Base-by-base conservation (phyloP, 2,888 invertebrate species). In the Falcaria lacertinaria region DNA sequence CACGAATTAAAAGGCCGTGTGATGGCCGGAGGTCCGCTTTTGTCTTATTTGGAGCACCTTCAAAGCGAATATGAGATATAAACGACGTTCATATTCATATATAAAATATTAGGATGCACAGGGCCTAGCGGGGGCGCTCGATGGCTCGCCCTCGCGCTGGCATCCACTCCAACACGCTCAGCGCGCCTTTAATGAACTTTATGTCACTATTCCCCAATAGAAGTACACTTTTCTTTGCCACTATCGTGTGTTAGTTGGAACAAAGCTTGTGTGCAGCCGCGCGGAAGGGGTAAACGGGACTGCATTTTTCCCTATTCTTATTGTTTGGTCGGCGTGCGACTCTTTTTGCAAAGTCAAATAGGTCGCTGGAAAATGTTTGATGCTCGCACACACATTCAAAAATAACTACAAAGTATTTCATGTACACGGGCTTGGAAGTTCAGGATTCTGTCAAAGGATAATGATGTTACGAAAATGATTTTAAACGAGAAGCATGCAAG, bases 111-210 rank as follows among this genome's bases (percentile, higher is more conserved):
- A 75, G 80, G 64, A 7, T 7, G 64, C 55, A 64, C 68, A 53
- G 66, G 55, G 34, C 43, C 45, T 38, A 36, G 42, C 42, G 44
- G 53, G 52, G 61, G 61, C 48, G 60, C 58, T 47, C 59, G 64
- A 68, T 65, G 70, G 69, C 69, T 70, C 60, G 73, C 75, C 74
- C 83, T 69, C 68, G 52, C 72, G 71, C 68, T 69, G 65, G 69
- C 78, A 64, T 71, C 76, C 85, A 81, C 86, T 83, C 81, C 69
- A 80, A 84, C 87, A 88, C 88, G 88, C 83, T 75, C 77, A 71
- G 77, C 75, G 69, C 76, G 80, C 82, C 84, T 86, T 83, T 88
- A 88, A 88, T 86, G 86, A 88, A 87, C 87, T 87, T 86, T 88
- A 80, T 81, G 84, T 84, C 83, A 80, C 80, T 77, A 80, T 78